Conservation (phyloP, 2,113 vertebrate species). For the Scomber colias region DNA sequence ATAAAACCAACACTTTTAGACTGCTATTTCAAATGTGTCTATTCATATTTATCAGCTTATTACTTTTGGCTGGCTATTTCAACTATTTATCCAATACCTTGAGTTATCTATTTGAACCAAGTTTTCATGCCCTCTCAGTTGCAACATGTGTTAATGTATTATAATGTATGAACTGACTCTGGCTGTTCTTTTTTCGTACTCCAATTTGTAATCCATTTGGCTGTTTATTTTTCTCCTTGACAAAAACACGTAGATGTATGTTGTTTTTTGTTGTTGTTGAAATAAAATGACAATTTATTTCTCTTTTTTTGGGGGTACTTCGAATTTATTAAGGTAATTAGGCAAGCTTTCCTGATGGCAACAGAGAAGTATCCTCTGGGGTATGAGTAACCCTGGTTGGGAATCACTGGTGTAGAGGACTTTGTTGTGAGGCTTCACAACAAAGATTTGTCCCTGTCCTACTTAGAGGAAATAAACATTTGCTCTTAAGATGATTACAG, state of each 20-base stretch:
- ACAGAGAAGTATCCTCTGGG: not conserved
- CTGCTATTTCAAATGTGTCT: too few relatives aligned
- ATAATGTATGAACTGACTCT: too few relatives aligned
- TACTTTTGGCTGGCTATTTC: not conserved
- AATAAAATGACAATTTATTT: too few relatives aligned
- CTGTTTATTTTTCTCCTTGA: too few relatives aligned
- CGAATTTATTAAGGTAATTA: conserved; percentile 5
- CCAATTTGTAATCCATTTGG: too few relatives aligned
- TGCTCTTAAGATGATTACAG: conserved; percentile 55
- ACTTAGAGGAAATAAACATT: conserved; percentile 49
- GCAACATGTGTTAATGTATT: too few relatives aligned
- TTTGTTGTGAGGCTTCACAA: conserved; percentile 32
- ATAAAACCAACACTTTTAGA: too few relatives aligned
- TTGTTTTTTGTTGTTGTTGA: not conserved
- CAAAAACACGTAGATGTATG: not conserved
- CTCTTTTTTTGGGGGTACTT: not conserved
- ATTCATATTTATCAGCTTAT: too few relatives aligned
- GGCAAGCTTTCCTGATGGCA: not conserved
- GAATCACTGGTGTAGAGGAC: conserved; percentile 1
- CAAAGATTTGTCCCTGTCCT: conserved; percentile 36
- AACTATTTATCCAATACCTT: not conserved
- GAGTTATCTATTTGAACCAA: too few relatives aligned
- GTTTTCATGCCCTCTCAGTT: too few relatives aligned
- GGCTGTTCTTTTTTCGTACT: too few relatives aligned
- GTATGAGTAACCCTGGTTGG: not conserved